A percentile compares a stretch with the other conserved stretches of the same genome.
Evolutionary conservation across 37 sponge, comb jelly and placozoan genomes (phyloP).

Genomic region (Bolinopsis microptera): DNA sequence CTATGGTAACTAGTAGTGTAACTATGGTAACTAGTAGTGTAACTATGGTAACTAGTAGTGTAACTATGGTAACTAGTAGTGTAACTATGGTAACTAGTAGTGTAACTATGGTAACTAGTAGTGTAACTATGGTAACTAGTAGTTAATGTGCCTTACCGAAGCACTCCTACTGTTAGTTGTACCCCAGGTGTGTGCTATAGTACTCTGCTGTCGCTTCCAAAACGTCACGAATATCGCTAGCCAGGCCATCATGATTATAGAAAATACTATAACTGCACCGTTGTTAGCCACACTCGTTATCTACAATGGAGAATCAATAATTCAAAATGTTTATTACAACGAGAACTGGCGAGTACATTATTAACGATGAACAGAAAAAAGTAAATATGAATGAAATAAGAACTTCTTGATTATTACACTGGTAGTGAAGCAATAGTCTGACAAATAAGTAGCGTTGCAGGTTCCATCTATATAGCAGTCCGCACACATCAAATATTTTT

Average conservation of each 20-base stretch:
- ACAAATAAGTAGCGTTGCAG: slow-evolving; percentile 48
- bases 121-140: no score
- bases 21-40: no score
- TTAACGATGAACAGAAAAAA: no score
- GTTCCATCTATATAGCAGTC: slow-evolving; percentile 46
- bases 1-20: no score
- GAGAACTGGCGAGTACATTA: no score
- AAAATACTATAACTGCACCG: slow-evolving; percentile 48
- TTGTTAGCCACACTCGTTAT: slow-evolving; percentile 53
- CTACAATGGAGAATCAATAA: background rate
- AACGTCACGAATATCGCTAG: slow-evolving; percentile 24
- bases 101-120: no score
- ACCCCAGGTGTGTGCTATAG: slow-evolving; percentile 65
- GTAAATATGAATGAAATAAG: no score
- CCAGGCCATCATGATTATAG: slow-evolving; percentile 61
- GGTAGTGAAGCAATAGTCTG: slow-evolving; percentile 63
- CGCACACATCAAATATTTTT: slow-evolving; percentile 44
- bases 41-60: no score
- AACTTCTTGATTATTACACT: slow-evolving; percentile 4
- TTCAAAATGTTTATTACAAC: no score
- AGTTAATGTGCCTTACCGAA: slow-evolving; percentile 28
- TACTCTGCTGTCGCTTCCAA: slow-evolving; percentile 41
- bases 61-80: no score
- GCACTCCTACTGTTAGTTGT: slow-evolving; percentile 54
- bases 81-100: no score